Evolutionary conservation across 2,797 vertebrate genomes (phyloP).

Genomic region (Molothrus aeneus): DNA sequence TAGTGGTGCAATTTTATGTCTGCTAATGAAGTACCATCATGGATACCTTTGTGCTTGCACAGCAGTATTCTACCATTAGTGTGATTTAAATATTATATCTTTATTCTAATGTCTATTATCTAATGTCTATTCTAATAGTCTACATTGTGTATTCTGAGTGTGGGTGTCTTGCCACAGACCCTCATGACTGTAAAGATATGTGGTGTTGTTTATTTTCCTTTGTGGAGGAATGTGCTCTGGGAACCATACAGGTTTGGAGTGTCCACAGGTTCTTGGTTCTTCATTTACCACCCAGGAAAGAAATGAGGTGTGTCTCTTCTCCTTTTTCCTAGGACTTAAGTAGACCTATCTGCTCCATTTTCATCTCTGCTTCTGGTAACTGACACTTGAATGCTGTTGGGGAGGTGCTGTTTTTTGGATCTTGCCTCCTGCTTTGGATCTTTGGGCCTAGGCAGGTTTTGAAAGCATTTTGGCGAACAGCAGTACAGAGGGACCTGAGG

Average conservation of each 20-base stretch:
- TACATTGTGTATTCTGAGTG: not conserved
- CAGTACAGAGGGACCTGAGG: not conserved
- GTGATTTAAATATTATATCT: not conserved
- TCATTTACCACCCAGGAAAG: not conserved
- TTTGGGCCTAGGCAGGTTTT: not conserved
- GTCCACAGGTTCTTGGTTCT: not conserved
- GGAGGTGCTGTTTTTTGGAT: not conserved
- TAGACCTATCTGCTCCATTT: not conserved
- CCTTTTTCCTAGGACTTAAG: not conserved
- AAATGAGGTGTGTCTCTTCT: not conserved
- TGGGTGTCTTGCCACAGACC: slow-evolving; percentile 33
- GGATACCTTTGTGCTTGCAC: not conserved
- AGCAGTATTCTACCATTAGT: not conserved
- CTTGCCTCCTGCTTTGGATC: not conserved
- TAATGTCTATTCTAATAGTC: not conserved
- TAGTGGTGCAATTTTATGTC: not conserved
- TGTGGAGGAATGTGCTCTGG: not conserved
- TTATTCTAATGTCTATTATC: not conserved
- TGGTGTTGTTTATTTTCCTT: not conserved
- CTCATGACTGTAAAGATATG: not conserved
- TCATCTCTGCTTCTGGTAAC: not conserved
- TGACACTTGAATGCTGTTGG: not conserved
- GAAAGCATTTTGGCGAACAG: not conserved
- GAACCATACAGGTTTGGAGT: not conserved
- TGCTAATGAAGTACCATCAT: not conserved